Conservation (phyloP, 2,888 invertebrate genomes). For the Orchestes rusci region DNA sequence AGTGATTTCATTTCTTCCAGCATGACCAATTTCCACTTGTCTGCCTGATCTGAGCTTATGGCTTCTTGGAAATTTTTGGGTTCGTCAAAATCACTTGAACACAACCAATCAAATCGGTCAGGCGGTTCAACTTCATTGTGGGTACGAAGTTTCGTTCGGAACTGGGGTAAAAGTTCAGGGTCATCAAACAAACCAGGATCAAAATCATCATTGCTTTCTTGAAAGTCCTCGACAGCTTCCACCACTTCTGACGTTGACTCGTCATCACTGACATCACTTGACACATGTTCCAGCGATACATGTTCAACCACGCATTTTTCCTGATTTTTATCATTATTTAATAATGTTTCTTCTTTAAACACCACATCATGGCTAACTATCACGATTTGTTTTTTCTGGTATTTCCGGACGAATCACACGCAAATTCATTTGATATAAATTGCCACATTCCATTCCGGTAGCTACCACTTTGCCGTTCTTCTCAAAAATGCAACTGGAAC, state of each 20-base stretch:
- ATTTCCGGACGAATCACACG: conserved; percentile 24
- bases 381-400: conserved; percentile 16
- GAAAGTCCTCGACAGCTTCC: too few species aligned
- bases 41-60: background rate
- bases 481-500: too few species aligned
- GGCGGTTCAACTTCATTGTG: background rate
- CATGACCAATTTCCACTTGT: background rate
- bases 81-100: background rate
- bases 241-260: background rate
- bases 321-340: conserved; percentile 7
- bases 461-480: too few species aligned
- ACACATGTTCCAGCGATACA: background rate
- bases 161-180: background rate
- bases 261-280: background rate
- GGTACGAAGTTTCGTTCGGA: conserved; percentile 1
- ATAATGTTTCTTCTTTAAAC: conserved; percentile 16
- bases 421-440: conserved; percentile 15
- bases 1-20: background rate
- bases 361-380: too few species aligned
- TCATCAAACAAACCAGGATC: too few species aligned
- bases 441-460: too few species aligned
- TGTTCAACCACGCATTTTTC: background rate
- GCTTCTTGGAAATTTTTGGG: background rate
- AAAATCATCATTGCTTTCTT: too few species aligned
- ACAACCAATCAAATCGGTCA: background rate